Evolutionary conservation across 2,888 invertebrate genomes (phyloP), one percentile per base, ranked within the genome.

Genomic region (Caenorhabditis drosophilae): DNA sequence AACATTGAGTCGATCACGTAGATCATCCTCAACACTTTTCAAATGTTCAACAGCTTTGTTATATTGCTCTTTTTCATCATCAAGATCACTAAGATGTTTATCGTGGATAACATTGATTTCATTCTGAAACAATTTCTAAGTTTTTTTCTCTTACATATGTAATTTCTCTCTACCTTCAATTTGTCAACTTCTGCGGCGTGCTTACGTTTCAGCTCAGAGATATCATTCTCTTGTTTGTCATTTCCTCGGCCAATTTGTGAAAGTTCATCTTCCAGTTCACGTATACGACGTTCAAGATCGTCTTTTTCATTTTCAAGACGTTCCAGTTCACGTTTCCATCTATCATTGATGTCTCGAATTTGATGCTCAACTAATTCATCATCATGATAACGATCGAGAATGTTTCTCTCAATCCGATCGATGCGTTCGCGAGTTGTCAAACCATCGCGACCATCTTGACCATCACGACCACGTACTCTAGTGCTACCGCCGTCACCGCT

Each of bases 281-380:
- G 64, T 27, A 82, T 68, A 42, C 68, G 61, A 16, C 75, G 58
- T 60, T 80, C 81, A 40, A 81, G 62, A n/a, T 75, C 71, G 34
- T 81, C 81, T 58, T 80, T 80, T 42, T 81, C 81, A 56, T 81
- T 81, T 46, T 81, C 81, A 27, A 82, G 67, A 41, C 73, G 75
- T 51, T 80, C 80, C 45, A 79, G 59, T 42, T 81, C 76, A 42
- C 75, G 61, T 60, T 76, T 77, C 80, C 80, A 81, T 45, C 77
- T 78, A 67, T 82, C 79, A 51, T 82, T 80, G 59, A 81, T 75
- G 34, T 82, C 81, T 25, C 58, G 18, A 44, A 73, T 67, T 49
- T 62, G 58, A 54, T 59, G 59, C 53, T 66, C 63, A 11, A 55
- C 51, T 34, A 82, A 75, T 59, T 82, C 81, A 48, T 77, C 73